phyloP scores from a whole-genome alignment of 2,797 vertebrate species.

The Mormyrus proboscirostris region DNA sequence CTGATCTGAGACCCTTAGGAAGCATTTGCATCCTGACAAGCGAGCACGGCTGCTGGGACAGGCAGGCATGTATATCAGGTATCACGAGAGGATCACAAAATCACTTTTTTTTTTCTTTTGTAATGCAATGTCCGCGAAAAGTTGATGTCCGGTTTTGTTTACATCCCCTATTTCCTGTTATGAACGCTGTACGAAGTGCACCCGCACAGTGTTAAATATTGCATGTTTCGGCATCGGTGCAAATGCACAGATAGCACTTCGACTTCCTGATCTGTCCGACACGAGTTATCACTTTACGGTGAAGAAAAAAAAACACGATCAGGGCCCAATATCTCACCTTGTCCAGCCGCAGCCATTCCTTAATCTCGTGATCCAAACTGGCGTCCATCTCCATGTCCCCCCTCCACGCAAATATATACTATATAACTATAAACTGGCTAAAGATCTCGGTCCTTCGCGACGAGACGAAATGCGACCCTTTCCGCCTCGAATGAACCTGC shows the following conservation, averaged over 20 bases:
- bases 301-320: conserved; percentile 1
- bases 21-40: not conserved
- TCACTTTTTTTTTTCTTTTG: not conserved
- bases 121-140: not conserved
- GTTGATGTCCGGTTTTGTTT: not conserved
- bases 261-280: not conserved
- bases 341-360: conserved; percentile 76
- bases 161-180: not conserved
- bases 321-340: conserved; percentile 59
- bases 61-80: not conserved
- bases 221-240: not conserved
- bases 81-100: not conserved
- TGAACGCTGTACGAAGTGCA: not conserved
- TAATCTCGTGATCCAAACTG: conserved; percentile 50
- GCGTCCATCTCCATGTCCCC: conserved; percentile 50
- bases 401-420: too few relatives aligned
- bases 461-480: not conserved
- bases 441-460: not conserved
- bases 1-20: not conserved
- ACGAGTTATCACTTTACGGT: not conserved
- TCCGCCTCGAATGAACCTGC: not conserved
- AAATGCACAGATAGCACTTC: not conserved
- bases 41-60: not conserved
- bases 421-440: not conserved
- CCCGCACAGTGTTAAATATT: not conserved